phyloP scores from a whole-genome alignment of 2,797 vertebrate genomes.

The Hypotaenidia okinawae region DNA sequence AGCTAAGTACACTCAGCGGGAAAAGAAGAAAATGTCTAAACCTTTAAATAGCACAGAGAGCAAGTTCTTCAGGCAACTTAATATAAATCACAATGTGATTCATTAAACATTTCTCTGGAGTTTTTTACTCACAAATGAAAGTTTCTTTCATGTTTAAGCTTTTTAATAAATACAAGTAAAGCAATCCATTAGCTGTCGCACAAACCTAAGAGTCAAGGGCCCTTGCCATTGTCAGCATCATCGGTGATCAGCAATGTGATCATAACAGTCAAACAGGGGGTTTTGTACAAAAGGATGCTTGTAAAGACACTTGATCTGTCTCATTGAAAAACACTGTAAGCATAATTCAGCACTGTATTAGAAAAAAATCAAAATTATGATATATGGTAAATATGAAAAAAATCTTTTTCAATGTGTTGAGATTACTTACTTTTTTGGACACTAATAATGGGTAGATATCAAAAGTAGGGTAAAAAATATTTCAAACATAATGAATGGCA shows the following conservation, averaged over 20 bases:
- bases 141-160: background rate
- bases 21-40: background rate
- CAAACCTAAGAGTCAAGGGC: background rate
- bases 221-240: background rate
- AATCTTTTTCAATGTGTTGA: background rate
- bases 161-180: background rate
- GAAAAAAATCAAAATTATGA: background rate
- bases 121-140: background rate
- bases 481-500: background rate
- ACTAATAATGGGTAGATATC: background rate
- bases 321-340: background rate
- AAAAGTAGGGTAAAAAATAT: background rate
- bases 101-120: background rate
- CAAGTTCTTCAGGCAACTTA: background rate
- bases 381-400: background rate
- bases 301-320: background rate
- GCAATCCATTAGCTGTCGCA: background rate
- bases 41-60: background rate
- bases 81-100: background rate
- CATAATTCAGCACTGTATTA: background rate
- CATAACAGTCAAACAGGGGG: background rate
- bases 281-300: background rate
- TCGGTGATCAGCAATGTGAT: background rate
- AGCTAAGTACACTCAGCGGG: background rate
- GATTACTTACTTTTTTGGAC: background rate